Evolutionary conservation across 1,140 invertebrate genomes (phyloP).

Genomic region (Tachypleus tridentatus): DNA sequence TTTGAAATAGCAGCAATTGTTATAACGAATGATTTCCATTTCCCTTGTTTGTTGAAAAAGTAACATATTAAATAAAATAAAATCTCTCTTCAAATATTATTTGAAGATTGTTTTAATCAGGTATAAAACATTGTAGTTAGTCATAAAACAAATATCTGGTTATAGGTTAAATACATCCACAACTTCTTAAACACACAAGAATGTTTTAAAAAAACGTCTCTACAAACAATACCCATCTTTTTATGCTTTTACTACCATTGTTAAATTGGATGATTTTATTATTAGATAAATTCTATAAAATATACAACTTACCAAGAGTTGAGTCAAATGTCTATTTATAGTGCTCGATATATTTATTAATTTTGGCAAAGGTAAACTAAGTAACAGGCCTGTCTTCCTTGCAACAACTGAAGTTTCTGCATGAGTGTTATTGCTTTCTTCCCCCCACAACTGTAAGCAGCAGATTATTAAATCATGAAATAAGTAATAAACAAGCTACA

Average conservation of each 20-base stretch:
- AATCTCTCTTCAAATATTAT: no score
- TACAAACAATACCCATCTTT: neutral
- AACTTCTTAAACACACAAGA: neutral
- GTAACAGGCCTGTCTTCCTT: constrained; percentile 40
- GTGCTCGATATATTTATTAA: constrained; percentile 35
- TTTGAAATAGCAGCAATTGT: no score
- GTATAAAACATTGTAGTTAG: no score
- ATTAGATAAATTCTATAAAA: neutral
- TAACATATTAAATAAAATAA: no score
- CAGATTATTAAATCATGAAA: constrained; percentile 16
- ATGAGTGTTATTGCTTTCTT: constrained; percentile 18
- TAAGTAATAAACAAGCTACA: constrained; percentile 17
- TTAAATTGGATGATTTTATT: constrained; percentile 9
- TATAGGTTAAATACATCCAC: constrained; percentile 5
- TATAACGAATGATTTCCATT: no score
- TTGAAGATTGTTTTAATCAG: no score
- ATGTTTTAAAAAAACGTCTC: neutral
- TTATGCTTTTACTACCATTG: no score
- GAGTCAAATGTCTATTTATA: constrained; percentile 44
- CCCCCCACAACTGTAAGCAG: neutral
- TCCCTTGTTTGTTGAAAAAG: no score
- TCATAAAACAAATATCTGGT: constrained; percentile 3
- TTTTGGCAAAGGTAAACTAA: constrained; percentile 27
- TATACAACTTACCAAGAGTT: constrained; percentile 40
- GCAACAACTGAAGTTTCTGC: constrained; percentile 30